Percentiles rank a stretch among this genome's conserved stretches.
These are phyloP conservation scores for Brachypterus glaber DNA, from an alignment of 2,888 invertebrate genomes.

Conservation along the genomic window DNA sequence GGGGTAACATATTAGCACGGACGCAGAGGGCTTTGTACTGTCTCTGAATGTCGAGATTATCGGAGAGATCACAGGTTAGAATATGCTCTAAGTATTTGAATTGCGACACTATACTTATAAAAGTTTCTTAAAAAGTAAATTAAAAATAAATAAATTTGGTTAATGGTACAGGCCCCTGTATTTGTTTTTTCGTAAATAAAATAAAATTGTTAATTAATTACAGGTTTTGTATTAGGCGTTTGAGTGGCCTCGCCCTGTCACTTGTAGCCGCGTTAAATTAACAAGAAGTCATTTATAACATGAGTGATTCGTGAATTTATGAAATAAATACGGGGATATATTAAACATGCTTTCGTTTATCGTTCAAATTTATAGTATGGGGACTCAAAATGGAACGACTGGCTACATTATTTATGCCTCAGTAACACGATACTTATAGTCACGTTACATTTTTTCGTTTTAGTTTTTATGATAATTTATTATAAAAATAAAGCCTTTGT, in stretches of 20 bases:
- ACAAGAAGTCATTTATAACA: constrained; percentile 19
- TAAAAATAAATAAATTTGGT: too few species aligned
- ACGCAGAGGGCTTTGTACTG: too few species aligned
- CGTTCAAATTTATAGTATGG: constrained; percentile 35
- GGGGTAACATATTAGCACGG: too few species aligned
- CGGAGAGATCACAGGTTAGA: too few species aligned
- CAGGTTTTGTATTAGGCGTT: too few species aligned
- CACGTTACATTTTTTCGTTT: constrained; percentile 33
- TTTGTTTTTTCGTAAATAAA: too few species aligned
- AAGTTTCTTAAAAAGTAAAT: too few species aligned
- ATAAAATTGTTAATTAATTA: too few species aligned
- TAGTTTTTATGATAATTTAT: constrained; percentile 30
- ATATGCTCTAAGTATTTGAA: too few species aligned
- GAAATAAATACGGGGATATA: constrained; percentile 33
- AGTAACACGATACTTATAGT: constrained; percentile 36
- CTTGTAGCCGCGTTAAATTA: constrained; percentile 14
- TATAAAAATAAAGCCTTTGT: constrained; percentile 23
- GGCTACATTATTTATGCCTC: constrained; percentile 33
- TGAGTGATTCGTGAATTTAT: constrained; percentile 31
- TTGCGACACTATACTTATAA: too few species aligned
- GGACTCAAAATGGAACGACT: constrained; percentile 34
- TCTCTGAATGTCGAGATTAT: too few species aligned
- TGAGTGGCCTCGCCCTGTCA: constrained; percentile 2
- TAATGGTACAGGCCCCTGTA: too few species aligned
- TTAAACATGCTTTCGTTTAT: constrained; percentile 36